Percentiles rank a stretch among this genome's conserved stretches.
These are phyloP conservation scores for Toxonevra muliebris DNA, from an alignment of 2,888 invertebrate genomes.

Conservation along the genomic window DNA sequence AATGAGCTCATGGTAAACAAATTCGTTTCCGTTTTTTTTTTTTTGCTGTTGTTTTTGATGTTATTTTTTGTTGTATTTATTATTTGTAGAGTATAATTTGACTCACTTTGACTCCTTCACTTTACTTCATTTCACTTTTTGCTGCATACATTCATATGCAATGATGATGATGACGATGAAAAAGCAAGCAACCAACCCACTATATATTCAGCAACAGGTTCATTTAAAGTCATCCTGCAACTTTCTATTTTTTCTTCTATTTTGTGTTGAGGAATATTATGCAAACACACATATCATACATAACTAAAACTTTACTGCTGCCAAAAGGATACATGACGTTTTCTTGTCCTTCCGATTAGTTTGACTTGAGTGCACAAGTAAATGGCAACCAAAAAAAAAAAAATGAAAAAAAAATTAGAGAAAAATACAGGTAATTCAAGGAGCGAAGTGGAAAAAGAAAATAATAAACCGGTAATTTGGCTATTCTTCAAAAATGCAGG, in stretches of 20 bases:
- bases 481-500: slow-evolving; percentile 37
- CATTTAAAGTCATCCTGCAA: no score
- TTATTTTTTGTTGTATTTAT: neutral
- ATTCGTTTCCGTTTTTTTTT: slow-evolving; percentile 11
- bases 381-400: slow-evolving; percentile 23
- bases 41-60: neutral
- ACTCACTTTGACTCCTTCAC: neutral
- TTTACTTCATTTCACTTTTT: slow-evolving; percentile 3
- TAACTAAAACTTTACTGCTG: slow-evolving; percentile 8
- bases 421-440: slow-evolving; percentile 5
- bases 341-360: slow-evolving; percentile 41
- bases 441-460: neutral
- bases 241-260: no score
- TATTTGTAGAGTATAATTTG: neutral
- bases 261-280: no score
- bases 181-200: no score
- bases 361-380: slow-evolving; percentile 36
- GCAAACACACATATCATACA: neutral
- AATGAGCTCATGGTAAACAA: slow-evolving; percentile 27
- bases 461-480: slow-evolving; percentile 24
- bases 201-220: no score
- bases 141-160: neutral
- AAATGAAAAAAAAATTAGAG: neutral
- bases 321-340: slow-evolving; percentile 15
- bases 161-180: no score